Base-by-base conservation (phyloP, 2,113 vertebrate genomes). In the Amphiprion ocellaris region DNA sequence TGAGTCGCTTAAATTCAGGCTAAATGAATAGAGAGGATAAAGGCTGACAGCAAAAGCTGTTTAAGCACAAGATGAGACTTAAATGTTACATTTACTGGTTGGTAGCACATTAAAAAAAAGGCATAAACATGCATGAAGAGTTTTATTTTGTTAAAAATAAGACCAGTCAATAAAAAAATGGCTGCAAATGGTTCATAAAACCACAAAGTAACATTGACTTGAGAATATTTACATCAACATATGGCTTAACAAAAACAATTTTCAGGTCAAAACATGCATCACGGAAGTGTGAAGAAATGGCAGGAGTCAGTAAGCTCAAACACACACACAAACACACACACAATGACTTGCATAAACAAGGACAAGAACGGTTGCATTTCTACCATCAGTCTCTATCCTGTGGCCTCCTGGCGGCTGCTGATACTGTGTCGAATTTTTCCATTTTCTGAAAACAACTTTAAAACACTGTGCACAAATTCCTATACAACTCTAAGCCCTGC, bases 91-190 rank as follows among this genome's bases (percentile, higher is more conserved):
- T 44, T 44, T 44, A 7, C 12, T 15, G 15, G 4, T 44, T 44
- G 41, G 15, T 2, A 3, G 41, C 37, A 73, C 49, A 61, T 14
- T 0, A 63, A 69, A 69, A 55, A 63, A 69, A 69, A 55, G n/a
- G n/a, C 26, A 77, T 49, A 77, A 74, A 82, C 75, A 89, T 70
- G 55, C 62, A 71, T 28, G 5, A 10, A 54, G n/a, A 69, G 49
- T 61, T 83, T 85, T 87, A 87, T 92, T 91, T 88, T 86, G 56
- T 82, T 78, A 88, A 94, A 93, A 91, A 92, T 55, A 85, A 14
- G 60, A 79, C 69, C 33, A 59, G 28, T 55, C 19, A 60, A 55
- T 61, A 33, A 55, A 60, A 46, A 62, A 84, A 69, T 79, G 70
- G 64, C 60, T 83, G 89, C 81, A 84, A 74, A 68, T 56, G 60